phyloP scores from a whole-genome alignment of 2,888 invertebrate genomes.

The Globia sparganii region DNA sequence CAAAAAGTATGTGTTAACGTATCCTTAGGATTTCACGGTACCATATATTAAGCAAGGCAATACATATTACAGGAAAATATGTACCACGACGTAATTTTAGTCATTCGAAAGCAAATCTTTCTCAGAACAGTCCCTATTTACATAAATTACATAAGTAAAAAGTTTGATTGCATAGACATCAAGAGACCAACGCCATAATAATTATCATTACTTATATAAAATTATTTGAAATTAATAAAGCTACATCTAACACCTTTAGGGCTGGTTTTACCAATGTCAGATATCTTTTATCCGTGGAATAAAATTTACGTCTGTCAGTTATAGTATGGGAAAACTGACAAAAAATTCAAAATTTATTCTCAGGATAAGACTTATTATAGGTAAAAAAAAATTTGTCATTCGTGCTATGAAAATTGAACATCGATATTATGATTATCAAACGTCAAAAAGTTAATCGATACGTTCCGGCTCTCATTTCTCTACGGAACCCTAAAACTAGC shows the following conservation, averaged over 20 bases:
- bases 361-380: too few species aligned
- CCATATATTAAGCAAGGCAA: background rate
- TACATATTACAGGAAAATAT: background rate
- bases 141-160: background rate
- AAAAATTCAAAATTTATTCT: too few species aligned
- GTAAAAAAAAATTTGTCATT: background rate
- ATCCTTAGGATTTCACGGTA: background rate
- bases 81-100: background rate
- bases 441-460: background rate
- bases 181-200: background rate
- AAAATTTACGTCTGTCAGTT: too few species aligned
- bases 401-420: background rate
- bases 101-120: background rate
- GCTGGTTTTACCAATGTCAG: too few species aligned
- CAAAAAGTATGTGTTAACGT: background rate
- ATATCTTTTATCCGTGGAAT: too few species aligned
- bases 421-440: background rate
- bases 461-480: background rate
- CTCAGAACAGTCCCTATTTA: background rate
- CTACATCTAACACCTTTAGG: background rate
- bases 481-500: slow-evolving; percentile 61
- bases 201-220: too few species aligned
- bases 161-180: background rate
- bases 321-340: too few species aligned
- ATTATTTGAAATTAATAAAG: background rate